These are phyloP conservation scores for Lepus timidus DNA, from an alignment of 2,113 vertebrate species.

Conservation along the genomic window DNA sequence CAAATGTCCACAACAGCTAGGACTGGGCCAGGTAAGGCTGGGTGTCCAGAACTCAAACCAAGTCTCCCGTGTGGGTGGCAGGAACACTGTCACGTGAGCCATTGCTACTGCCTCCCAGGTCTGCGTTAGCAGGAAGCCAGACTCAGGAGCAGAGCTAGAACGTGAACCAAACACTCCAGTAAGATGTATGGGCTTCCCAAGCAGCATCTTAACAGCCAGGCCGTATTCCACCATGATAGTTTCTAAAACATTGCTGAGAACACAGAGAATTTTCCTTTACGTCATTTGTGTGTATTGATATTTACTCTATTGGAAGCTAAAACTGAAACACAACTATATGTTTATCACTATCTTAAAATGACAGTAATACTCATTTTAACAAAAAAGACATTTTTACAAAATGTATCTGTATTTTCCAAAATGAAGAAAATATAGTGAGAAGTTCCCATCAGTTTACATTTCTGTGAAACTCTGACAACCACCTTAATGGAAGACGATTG, in stretches of 20 bases:
- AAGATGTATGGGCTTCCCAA: no score
- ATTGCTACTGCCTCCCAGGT: no score
- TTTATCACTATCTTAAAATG: neutral
- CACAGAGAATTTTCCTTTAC: neutral
- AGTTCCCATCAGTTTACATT: neutral
- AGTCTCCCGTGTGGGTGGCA: no score
- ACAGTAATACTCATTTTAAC: neutral
- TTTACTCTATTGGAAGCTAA: neutral
- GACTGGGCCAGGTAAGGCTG: no score
- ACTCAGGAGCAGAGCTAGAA: no score
- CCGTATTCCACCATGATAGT: neutral
- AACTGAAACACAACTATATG: neutral
- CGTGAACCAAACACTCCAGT: no score
- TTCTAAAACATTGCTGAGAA: neutral
- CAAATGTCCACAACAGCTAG: no score
- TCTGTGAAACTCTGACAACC: neutral
- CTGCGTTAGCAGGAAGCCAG: no score
- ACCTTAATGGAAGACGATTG: neutral
- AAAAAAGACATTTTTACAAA: neutral
- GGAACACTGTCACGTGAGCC: no score
- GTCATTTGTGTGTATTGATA: neutral
- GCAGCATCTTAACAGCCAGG: no score
- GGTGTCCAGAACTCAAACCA: no score
- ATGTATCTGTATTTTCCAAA: neutral
- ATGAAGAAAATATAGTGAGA: neutral